phyloP scores from a whole-genome alignment of 2,888 invertebrate genomes.

The Nineta flava region DNA sequence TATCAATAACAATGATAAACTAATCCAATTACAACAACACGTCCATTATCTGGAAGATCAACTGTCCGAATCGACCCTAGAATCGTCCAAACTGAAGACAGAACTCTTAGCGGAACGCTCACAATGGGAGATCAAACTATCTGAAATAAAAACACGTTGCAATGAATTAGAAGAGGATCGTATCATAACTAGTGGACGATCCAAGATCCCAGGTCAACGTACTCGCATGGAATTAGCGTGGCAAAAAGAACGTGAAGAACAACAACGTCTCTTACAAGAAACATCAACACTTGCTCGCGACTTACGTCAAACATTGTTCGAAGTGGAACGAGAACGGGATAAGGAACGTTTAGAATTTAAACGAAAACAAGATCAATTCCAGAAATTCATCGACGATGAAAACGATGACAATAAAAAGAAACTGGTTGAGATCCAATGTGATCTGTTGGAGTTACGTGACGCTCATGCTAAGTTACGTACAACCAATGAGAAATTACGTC shows the following conservation, averaged over 20 bases:
- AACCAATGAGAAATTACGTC: conserved; percentile 75
- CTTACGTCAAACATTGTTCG: conserved; percentile 71
- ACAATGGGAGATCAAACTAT: conserved; percentile 67
- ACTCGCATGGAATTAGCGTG: conserved; percentile 82
- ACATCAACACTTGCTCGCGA: conserved; percentile 80
- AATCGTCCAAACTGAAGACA: conserved; percentile 69
- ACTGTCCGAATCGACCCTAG: conserved; percentile 65
- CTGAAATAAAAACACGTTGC: conserved; percentile 76
- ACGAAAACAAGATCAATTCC: conserved; percentile 68
- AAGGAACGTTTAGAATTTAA: conserved; percentile 78
- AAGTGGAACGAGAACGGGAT: conserved; percentile 79
- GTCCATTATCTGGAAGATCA: conserved; percentile 78
- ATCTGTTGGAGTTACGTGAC: conserved; percentile 73
- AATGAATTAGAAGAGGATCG: conserved; percentile 85
- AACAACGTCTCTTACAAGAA: conserved; percentile 77
- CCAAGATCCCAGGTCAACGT: conserved; percentile 70
- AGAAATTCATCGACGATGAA: conserved; percentile 73
- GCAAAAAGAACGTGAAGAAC: conserved; percentile 88
- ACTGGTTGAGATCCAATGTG: conserved; percentile 68
- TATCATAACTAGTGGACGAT: conserved; percentile 64
- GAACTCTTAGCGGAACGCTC: conserved; percentile 82
- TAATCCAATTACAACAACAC: conserved; percentile 65
- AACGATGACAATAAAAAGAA: conserved; percentile 79
- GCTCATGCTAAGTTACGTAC: conserved; percentile 83
- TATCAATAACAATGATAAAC: conserved; percentile 56